These are phyloP conservation scores for Danio choprae DNA, from an alignment of 2,797 vertebrate species.

Conservation along the genomic window DNA sequence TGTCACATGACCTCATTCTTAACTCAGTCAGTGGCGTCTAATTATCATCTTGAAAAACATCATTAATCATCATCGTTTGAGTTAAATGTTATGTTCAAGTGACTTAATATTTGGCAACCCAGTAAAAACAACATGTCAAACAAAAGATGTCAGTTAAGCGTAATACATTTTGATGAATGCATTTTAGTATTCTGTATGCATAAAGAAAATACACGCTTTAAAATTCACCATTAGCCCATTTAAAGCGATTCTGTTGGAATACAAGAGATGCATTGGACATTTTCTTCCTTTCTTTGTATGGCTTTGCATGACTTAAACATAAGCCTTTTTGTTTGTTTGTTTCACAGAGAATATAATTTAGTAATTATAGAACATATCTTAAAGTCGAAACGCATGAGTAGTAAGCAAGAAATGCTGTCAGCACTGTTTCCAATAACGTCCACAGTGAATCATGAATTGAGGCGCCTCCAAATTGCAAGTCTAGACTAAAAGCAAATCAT, in stretches of 20 bases:
- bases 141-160: not conserved
- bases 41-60: not conserved
- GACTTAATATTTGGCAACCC: not conserved
- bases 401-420: not conserved
- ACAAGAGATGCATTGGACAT: not conserved
- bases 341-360: not conserved
- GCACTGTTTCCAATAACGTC: not conserved
- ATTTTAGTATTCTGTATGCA: not conserved
- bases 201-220: not conserved
- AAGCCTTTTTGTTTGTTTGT: not conserved
- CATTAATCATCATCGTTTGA: not conserved
- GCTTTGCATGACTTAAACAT: not conserved
- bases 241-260: not conserved
- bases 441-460: not conserved
- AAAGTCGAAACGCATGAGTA: not conserved
- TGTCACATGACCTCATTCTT: not conserved
- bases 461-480: constrained; percentile 8
- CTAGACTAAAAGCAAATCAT: not conserved
- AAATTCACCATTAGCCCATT: not conserved
- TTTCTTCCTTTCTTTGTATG: not conserved
- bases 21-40: not conserved
- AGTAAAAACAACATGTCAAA: not conserved
- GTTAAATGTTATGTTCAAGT: not conserved
- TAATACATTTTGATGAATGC: not conserved
- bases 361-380: not conserved